These are phyloP conservation scores for Belonocnema kinseyi DNA, from an alignment of 1,140 invertebrate species.

Conservation along the genomic window DNA sequence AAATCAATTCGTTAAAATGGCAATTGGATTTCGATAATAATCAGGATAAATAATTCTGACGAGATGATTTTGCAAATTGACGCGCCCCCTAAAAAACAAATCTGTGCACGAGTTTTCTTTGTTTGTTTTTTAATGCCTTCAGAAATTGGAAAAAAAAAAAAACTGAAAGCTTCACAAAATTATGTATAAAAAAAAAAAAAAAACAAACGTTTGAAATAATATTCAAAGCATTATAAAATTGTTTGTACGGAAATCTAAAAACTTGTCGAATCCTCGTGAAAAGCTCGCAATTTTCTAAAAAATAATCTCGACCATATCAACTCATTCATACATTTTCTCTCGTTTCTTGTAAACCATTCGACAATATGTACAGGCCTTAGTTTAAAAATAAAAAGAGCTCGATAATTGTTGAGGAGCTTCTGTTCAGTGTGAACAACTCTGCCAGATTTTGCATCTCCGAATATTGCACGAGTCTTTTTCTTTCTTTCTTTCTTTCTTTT, in stretches of 20 bases:
- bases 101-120: conserved; percentile 11
- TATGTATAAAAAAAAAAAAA: no score
- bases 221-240: no score
- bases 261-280: conserved; percentile 3
- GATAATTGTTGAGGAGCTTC: background rate
- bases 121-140: background rate
- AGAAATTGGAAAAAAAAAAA: background rate
- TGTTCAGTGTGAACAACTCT: background rate
- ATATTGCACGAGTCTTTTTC: background rate
- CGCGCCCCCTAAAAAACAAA: background rate
- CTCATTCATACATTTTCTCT: conserved; percentile 14
- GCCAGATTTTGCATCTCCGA: background rate
- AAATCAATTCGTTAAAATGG: no score
- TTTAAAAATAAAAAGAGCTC: conserved; percentile 18
- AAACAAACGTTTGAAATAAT: no score
- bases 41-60: no score
- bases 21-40: no score
- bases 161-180: no score
- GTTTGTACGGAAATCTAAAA: background rate
- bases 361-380: conserved; percentile 13
- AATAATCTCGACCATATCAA: background rate
- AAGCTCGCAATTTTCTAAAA: conserved; percentile 8
- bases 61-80: background rate
- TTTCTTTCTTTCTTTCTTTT: no score
- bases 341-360: background rate